Evolutionary conservation across 2,797 vertebrate genomes (phyloP).

Genomic region (Oreochromis mossambicus): DNA sequence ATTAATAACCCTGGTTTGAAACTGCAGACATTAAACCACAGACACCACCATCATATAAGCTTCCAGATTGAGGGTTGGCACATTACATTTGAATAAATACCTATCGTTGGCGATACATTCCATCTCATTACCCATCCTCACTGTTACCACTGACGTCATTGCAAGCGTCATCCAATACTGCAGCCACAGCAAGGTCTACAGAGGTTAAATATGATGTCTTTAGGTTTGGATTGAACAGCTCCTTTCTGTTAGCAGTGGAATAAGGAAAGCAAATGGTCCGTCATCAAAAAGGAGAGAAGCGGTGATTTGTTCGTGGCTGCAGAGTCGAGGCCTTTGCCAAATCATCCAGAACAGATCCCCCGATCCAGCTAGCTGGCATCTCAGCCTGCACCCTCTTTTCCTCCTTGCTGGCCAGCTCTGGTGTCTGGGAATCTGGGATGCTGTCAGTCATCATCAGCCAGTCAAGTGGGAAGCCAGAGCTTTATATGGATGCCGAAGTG

Average conservation of each 20-base stretch:
- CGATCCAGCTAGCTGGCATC: slow-evolving; percentile 50
- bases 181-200: not conserved
- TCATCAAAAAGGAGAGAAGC: slow-evolving; percentile 19
- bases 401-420: not conserved
- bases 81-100: slow-evolving; percentile 56
- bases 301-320: slow-evolving; percentile 28
- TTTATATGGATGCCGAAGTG: slow-evolving; percentile 43
- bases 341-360: slow-evolving; percentile 37
- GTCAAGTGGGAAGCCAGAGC: slow-evolving; percentile 45
- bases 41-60: slow-evolving; percentile 57
- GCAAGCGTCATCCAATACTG: not conserved
- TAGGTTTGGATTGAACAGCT: not conserved
- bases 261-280: slow-evolving; percentile 33
- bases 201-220: slow-evolving; percentile 13
- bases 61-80: slow-evolving; percentile 56
- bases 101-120: slow-evolving; percentile 36
- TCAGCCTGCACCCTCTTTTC: slow-evolving; percentile 2
- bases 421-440: slow-evolving; percentile 49
- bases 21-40: slow-evolving; percentile 26
- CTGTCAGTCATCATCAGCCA: slow-evolving; percentile 57
- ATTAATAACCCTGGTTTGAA: slow-evolving; percentile 60
- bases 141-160: slow-evolving; percentile 2
- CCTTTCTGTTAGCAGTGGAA: slow-evolving; percentile 41
- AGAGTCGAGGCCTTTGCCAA: slow-evolving; percentile 23
- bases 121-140: slow-evolving; percentile 34